These are phyloP conservation scores for Trematomus bernacchii DNA, from an alignment of 2,797 vertebrate genomes.

Conservation along the genomic window DNA sequence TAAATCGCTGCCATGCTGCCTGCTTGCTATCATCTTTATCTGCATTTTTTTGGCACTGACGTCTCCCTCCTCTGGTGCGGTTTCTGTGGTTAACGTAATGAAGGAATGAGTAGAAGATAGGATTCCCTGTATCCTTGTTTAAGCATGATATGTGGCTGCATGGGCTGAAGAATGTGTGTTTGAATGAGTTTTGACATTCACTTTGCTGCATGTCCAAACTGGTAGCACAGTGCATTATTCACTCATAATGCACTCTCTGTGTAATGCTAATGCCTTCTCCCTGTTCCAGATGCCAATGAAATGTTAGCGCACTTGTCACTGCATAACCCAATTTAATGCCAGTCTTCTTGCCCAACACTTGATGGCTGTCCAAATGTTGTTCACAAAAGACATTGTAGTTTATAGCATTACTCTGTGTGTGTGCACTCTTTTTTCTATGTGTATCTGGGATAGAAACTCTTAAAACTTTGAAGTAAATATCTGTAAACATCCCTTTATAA, in stretches of 20 bases:
- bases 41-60: conserved; percentile 29
- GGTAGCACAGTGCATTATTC: conserved; percentile 93
- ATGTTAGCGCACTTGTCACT: conserved; percentile 76
- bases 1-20: conserved; percentile 39
- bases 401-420: conserved; percentile 15
- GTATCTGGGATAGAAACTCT: conserved; percentile 11
- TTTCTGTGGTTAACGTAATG: conserved; percentile 59
- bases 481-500: background rate
- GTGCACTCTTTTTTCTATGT: background rate
- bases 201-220: conserved; percentile 94
- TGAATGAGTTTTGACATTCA: conserved; percentile 93
- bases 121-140: conserved; percentile 77
- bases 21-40: conserved; percentile 51
- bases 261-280: conserved; percentile 88
- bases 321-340: conserved; percentile 71
- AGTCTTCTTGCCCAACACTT: conserved; percentile 40
- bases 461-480: conserved; percentile 22
- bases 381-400: conserved; percentile 36
- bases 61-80: conserved; percentile 42
- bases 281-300: conserved; percentile 74
- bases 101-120: conserved; percentile 71
- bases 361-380: conserved; percentile 62
- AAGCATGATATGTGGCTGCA: conserved; percentile 87
- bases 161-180: conserved; percentile 91
- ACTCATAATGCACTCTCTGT: conserved; percentile 89